Percentiles rank a stretch among this genome's conserved stretches.
phyloP scores from a whole-genome alignment of 2,797 vertebrate species.

The Spinibarbus caldwelli region DNA sequence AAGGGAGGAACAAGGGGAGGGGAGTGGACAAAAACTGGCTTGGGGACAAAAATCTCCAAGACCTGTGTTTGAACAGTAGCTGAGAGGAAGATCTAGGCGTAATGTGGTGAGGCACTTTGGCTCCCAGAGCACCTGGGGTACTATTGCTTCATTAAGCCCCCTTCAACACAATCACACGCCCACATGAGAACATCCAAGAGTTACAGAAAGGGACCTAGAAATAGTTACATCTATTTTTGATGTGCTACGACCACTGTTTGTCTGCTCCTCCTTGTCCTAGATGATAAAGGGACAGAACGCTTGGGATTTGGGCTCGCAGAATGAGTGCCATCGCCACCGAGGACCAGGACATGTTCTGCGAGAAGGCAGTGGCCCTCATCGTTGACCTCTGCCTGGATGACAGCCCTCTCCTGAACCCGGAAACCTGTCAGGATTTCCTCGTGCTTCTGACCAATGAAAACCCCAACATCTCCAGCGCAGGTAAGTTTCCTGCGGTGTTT shows the following conservation, averaged over 20 bases:
- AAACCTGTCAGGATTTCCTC: slow-evolving; percentile 82
- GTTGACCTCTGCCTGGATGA: slow-evolving; percentile 74
- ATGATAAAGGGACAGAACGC: slow-evolving; percentile 29
- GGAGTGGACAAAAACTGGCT: slow-evolving; percentile 34
- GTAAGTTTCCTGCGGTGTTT: slow-evolving; percentile 44
- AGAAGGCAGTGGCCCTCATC: slow-evolving; percentile 76
- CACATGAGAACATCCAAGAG: slow-evolving; percentile 37
- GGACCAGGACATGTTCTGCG: slow-evolving; percentile 71
- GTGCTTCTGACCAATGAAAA: slow-evolving; percentile 76
- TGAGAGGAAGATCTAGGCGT: slow-evolving; percentile 6
- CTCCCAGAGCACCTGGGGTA: slow-evolving; percentile 47
- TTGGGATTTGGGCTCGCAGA: slow-evolving; percentile 42
- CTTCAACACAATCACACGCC: slow-evolving; percentile 20
- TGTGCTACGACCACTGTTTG: slow-evolving; percentile 15
- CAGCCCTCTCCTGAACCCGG: slow-evolving; percentile 75
- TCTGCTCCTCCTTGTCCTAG: slow-evolving; percentile 11
- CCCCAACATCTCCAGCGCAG: slow-evolving; percentile 64
- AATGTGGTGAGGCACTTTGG: slow-evolving; percentile 36
- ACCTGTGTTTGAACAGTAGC: slow-evolving; percentile 15
- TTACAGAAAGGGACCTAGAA: slow-evolving; percentile 28
- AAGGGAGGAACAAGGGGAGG: slow-evolving; percentile 38
- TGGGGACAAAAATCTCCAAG: slow-evolving; percentile 34
- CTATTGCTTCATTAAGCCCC: slow-evolving; percentile 51
- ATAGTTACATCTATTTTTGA: slow-evolving; percentile 50
- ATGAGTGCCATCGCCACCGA: slow-evolving; percentile 69